Evolutionary conservation across 2,797 vertebrate genomes (phyloP), one percentile per base, ranked within the genome.

Genomic region (Lates japonicus): DNA sequence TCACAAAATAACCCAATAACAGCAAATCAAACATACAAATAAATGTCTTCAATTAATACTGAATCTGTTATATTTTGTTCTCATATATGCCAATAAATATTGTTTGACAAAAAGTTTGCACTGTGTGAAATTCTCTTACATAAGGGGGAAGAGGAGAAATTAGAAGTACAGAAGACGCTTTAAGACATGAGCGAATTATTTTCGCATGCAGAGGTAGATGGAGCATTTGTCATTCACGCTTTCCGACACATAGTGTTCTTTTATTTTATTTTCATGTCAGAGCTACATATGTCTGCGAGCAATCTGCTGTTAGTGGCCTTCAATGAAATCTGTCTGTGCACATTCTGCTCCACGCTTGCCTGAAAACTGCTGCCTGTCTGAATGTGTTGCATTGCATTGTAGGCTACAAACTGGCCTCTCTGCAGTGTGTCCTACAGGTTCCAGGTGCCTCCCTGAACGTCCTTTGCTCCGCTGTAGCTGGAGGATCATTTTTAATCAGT

Each of bases 31-130:
- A 39, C 71, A 66, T 78, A 60, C 59, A 63, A 41, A 76, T 68
- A 63, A 79, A 75, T 71, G 79, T 84, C 17, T 66, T 16, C n/a
- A 62, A 44, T 75, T 1, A 1, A 22, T 59, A 69, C 46, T 58
- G 37, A 74, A 68, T 70, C 16, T 41, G 61, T 84, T 87, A 20
- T 59, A 69, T 81, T 86, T 81, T 85, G 70, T 86, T 84, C 72
- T 84, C 78, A 78, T 83, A 65, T 70, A 74, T 85, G 25, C 52
- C 51, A 92, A 92, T 93, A 92, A 92, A 93, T 68, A 83, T 58
- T 48, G 80, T 92, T 91, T 92, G 73, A 87, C 79, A 88, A 69
- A 80, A 86, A 9, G n/a, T 7, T 41, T 13, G 8, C 14, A 11
- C 11, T 49, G 62, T 83, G 61, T 84, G 66, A 22, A 37, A 37